These are phyloP conservation scores for Heteractis magnifica DNA, from an alignment of 92 coral and sea anemone genomes.

Conservation along the genomic window DNA sequence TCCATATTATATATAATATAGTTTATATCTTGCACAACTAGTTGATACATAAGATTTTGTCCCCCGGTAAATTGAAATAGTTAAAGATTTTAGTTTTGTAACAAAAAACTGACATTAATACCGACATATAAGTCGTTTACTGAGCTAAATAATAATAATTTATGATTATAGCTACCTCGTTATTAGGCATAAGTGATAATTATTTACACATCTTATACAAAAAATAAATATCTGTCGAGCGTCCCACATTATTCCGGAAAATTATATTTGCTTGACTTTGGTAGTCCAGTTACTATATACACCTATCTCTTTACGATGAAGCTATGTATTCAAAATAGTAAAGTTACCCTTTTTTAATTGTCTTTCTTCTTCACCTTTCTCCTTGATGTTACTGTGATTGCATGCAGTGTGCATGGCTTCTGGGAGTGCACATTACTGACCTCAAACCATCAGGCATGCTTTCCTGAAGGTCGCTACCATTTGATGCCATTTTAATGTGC, in stretches of 20 bases:
- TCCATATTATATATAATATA: no score
- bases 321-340: neutral
- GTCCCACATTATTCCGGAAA: constrained; percentile 15
- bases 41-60: no score
- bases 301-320: neutral
- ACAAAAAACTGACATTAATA: neutral
- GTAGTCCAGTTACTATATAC: neutral
- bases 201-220: constrained; percentile 32
- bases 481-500: no score
- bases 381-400: neutral
- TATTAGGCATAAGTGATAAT: neutral
- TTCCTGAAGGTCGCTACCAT: no score
- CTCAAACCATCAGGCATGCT: no score
- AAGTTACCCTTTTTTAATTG: neutral
- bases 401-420: neutral
- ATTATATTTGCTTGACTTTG: neutral
- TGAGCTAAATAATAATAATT: neutral
- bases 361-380: neutral
- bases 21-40: no score
- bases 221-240: constrained; percentile 28
- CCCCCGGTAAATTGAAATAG: no score
- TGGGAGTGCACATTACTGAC: no score
- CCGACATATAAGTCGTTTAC: neutral
- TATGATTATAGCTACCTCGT: neutral
- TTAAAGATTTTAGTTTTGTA: no score